Evolutionary conservation across 2,888 invertebrate genomes (phyloP), one percentile per base, ranked within the genome.

Genomic region (Chaetogeoica ovagalla): DNA sequence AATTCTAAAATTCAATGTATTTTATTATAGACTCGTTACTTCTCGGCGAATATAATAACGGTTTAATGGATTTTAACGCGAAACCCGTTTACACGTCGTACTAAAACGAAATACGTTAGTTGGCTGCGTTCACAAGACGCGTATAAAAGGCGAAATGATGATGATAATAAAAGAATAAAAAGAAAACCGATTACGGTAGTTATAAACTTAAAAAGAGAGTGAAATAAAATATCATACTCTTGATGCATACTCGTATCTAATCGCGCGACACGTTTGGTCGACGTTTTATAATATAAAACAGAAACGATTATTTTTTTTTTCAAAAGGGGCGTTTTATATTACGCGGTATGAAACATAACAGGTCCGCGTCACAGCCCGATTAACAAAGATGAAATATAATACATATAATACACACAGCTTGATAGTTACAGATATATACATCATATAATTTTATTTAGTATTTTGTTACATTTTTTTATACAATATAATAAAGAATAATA

Each of bases 81-180:
- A 62, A 72, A 48, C 30, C 48, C 48, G n/a, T n/a, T 30, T n/a
- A 59, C 13, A 0, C n/a, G n/a, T n/a, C 1, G 17, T n/a, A 23
- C 6, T 43, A 55, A 52, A 63, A 55, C 48, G 21, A 52, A 73
- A 63, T 39, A 74, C 37, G 8, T 65, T 55, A 65, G 30, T 75
- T n/a, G 23, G n/a, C 23, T 66, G 39, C 66, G 57, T 43, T 21
- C 66, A 75, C 37, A 48, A 59, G n/a, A n/a, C n/a, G n/a, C n/a
- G n/a, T 52, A 52, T 21, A 66, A 63, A 39, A 66, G 11, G 66
- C 63, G 23, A 55, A n/a, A n/a, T n/a, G n/a, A n/a, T n/a, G n/a
- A n/a, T n/a, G 30, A 59, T 65, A 59, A 59, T 66, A 75, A 66
- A 68, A 66, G 43, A 59, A 75, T 59, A 75, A 75, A 55, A 75